phyloP scores from a whole-genome alignment of 2,113 vertebrate species.

The Elgaria multicarinata region DNA sequence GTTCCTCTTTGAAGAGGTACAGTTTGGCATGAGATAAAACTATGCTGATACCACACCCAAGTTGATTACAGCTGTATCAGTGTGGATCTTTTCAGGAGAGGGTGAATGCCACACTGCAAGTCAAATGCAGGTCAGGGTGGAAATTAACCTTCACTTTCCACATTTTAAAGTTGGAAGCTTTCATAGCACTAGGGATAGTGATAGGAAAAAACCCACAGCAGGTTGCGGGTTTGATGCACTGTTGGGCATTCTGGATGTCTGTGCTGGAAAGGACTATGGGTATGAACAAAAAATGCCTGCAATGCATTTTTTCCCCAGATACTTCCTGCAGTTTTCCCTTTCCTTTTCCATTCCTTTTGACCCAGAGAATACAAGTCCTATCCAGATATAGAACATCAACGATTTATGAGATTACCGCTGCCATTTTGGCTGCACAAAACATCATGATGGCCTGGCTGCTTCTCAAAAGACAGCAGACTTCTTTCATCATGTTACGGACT shows the following conservation, averaged over 20 bases:
- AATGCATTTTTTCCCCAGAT: background rate
- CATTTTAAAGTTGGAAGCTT: background rate
- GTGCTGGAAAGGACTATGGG: background rate
- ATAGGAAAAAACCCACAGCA: background rate
- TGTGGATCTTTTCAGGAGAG: slow-evolving; percentile 5
- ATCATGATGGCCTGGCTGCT: background rate
- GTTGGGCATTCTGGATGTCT: background rate
- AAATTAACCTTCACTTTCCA: slow-evolving; percentile 17
- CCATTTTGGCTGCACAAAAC: background rate
- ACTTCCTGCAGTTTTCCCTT: background rate
- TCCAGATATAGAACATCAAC: background rate
- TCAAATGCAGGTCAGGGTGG: slow-evolving; percentile 11
- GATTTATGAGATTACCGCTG: background rate
- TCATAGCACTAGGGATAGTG: background rate
- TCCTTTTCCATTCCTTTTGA: background rate
- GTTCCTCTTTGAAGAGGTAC: slow-evolving; percentile 22
- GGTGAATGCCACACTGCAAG: background rate
- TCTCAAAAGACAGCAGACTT: background rate
- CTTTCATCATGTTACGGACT: background rate
- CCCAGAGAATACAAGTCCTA: background rate
- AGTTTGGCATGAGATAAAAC: slow-evolving; percentile 27
- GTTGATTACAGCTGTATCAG: slow-evolving; percentile 12
- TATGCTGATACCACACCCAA: slow-evolving; percentile 16
- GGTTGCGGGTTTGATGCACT: background rate
- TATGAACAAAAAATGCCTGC: background rate